These are phyloP conservation scores for Athene cunicularia DNA, from an alignment of 2,113 vertebrate genomes.

Conservation along the genomic window DNA sequence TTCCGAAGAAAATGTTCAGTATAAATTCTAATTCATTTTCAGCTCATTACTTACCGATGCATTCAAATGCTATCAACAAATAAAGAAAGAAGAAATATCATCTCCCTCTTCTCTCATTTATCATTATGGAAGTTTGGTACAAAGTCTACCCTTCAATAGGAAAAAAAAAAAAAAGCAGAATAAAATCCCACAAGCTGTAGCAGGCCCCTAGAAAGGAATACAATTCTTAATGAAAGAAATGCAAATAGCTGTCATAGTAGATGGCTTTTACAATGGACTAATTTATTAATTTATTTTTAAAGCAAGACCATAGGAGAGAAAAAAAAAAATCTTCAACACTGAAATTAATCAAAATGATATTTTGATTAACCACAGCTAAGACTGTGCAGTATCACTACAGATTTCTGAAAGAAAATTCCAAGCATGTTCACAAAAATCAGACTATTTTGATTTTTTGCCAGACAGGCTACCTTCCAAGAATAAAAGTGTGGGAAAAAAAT, in stretches of 20 bases:
- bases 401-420: conserved; percentile 49
- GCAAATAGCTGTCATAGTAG: not conserved
- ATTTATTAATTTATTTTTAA: conserved; percentile 10
- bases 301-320: not conserved
- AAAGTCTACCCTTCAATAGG: not conserved
- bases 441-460: conserved; percentile 58
- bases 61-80: not conserved
- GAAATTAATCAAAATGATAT: not conserved
- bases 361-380: conserved; percentile 13
- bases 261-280: not conserved
- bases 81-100: conserved; percentile 5
- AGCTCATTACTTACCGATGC: not conserved
- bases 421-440: conserved; percentile 49
- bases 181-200: not conserved
- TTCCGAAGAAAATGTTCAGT: not conserved
- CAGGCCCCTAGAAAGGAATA: not conserved
- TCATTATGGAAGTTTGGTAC: not conserved
- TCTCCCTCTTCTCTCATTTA: not conserved
- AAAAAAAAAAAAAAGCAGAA: not conserved
- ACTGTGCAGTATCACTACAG: not conserved
- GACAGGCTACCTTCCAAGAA: conserved; percentile 64
- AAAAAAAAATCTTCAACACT: not conserved
- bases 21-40: conserved; percentile 33
- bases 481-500: conserved; percentile 61
- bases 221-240: not conserved